phyloP scores from a whole-genome alignment of 2,888 invertebrate species.

The Phaonia tiefii region DNA sequence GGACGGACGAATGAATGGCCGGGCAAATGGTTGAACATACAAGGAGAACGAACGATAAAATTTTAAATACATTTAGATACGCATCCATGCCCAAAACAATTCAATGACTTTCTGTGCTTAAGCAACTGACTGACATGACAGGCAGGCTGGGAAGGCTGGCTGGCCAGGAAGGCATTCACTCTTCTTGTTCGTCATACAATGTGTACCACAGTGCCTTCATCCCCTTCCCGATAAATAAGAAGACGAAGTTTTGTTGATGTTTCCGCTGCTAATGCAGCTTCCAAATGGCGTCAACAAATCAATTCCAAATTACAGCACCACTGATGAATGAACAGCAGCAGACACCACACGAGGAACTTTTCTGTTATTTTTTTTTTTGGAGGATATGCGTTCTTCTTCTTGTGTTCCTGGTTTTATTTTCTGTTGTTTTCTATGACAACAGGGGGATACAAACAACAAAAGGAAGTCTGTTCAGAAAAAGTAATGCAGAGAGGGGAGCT shows the following conservation, averaged over 20 bases:
- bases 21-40: conserved; percentile 18
- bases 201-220: conserved; percentile 52
- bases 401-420: conserved; percentile 15
- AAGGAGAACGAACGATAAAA: conserved; percentile 44
- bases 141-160: no score
- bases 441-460: conserved; percentile 29
- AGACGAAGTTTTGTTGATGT: not conserved
- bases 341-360: conserved; percentile 26
- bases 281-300: conserved; percentile 69
- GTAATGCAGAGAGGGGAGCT: conserved; percentile 8
- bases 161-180: no score
- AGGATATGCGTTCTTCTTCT: conserved; percentile 9
- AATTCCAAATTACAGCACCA: conserved; percentile 67
- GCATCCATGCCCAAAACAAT: conserved; percentile 61
- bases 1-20: not conserved
- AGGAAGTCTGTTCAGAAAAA: not conserved
- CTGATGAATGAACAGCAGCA: conserved; percentile 64
- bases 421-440: conserved; percentile 18
- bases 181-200: not conserved
- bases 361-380: conserved; percentile 36
- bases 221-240: conserved; percentile 5
- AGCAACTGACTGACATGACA: not conserved
- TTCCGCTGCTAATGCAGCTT: conserved; percentile 40
- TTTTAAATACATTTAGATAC: conserved; percentile 65
- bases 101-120: conserved; percentile 57